Evolutionary conservation across 2,888 invertebrate species (phyloP).

Genomic region (Achlya flavicornis): DNA sequence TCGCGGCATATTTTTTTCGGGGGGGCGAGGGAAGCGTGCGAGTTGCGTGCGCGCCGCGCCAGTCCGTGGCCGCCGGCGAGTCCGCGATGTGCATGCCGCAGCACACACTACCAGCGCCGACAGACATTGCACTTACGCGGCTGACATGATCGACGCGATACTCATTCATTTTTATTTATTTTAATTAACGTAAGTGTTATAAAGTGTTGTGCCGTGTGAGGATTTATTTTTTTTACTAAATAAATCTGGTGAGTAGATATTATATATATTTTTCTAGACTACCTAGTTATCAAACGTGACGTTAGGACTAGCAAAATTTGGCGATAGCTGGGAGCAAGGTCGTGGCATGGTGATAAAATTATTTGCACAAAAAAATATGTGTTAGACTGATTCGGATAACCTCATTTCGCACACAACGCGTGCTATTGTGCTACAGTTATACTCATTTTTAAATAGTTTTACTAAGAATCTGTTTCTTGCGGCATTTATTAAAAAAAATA

Average conservation of each 20-base stretch:
- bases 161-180: conserved; percentile 35
- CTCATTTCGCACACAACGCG: conserved; percentile 75
- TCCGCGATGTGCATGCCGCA: conserved; percentile 68
- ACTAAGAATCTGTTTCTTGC: conserved; percentile 21
- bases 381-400: conserved; percentile 80
- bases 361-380: conserved; percentile 81
- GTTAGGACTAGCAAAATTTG: conserved; percentile 75
- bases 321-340: conserved; percentile 82
- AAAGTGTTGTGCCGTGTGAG: conserved; percentile 40
- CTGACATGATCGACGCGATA: conserved; percentile 38
- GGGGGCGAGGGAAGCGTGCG: conserved; percentile 49
- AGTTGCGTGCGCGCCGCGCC: conserved; percentile 75
- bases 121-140: conserved; percentile 52
- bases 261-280: conserved; percentile 44
- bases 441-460: conserved; percentile 32
- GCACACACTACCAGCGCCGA: conserved; percentile 35
- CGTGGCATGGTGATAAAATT: conserved; percentile 78
- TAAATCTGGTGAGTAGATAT: conserved; percentile 38
- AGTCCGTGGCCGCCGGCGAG: conserved; percentile 78
- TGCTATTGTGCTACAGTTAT: conserved; percentile 51
- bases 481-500: not conserved
- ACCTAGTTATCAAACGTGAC: conserved; percentile 65
- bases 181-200: conserved; percentile 52
- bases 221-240: conserved; percentile 34
- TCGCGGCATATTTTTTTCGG: conserved; percentile 70